phyloP scores from a whole-genome alignment of 2,113 vertebrate species.

The Arvicanthis niloticus region DNA sequence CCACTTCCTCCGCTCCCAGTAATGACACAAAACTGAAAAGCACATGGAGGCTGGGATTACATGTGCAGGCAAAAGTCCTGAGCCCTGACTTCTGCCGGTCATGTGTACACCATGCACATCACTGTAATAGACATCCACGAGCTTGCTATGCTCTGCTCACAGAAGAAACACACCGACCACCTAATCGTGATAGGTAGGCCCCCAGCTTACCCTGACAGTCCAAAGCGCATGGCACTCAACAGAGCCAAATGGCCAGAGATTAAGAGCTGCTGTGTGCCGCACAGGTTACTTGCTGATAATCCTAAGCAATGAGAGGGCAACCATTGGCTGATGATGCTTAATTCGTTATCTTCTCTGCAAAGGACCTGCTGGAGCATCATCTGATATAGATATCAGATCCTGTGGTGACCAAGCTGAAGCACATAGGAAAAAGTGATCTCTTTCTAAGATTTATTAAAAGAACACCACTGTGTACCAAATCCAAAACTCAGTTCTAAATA shows the following conservation, averaged over 20 bases:
- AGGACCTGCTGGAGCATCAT: neutral
- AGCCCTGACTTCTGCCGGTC: neutral
- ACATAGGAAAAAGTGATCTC: neutral
- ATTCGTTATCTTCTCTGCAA: neutral
- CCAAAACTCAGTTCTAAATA: rapidly evolving
- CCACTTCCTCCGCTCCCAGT: neutral
- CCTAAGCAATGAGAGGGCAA: rapidly evolving
- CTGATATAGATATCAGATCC: too few relatives aligned
- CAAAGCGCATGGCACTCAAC: rapidly evolving
- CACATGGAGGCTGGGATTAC: neutral
- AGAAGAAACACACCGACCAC: too few relatives aligned
- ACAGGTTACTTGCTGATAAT: rapidly evolving
- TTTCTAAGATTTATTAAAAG: neutral
- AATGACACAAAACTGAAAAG: neutral
- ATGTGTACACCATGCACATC: rapidly evolving
- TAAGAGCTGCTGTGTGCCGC: rapidly evolving
- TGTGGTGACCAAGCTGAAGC: neutral
- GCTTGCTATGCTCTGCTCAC: neutral
- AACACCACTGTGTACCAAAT: rapidly evolving
- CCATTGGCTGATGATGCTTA: rapidly evolving
- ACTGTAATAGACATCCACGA: rapidly evolving
- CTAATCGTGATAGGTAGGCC: rapidly evolving
- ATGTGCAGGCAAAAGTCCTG: rapidly evolving
- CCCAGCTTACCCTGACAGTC: neutral
- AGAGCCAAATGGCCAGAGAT: rapidly evolving